Evolutionary conservation across 37 sponge, comb jelly and placozoan species (phyloP), one percentile per base, ranked within the genome.

Genomic region (Chondrilla cf. caribensis): DNA sequence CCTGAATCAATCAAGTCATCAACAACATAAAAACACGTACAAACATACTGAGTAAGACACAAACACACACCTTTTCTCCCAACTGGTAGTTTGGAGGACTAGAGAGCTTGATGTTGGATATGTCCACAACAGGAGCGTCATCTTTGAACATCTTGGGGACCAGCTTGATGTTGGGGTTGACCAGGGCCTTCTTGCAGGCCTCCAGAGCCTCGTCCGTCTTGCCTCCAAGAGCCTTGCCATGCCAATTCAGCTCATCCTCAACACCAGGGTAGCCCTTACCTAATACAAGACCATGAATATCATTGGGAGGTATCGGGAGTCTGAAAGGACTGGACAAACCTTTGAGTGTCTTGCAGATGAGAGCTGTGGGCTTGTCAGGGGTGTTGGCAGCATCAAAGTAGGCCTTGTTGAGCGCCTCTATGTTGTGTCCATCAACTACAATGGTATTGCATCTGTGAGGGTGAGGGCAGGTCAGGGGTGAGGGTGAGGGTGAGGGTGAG

Each of bases 361-460:
- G 85, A 81, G 89, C 86, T 37, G 96, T 91, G 38, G 99, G 99
- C 76, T 88, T 91, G 79, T 54, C 94, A 82, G 91, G 95, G 81
- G 84, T 83, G 7, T 66, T 71, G 58, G 79, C 83, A 18, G 99
- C 99, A 6, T 84, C 86, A 18, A 89, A 68, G 68, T 95, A 90
- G 35, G 90, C 94, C 26, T 77, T 47, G 70, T 75, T 72, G 26
- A 98, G 8, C 1, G 58, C 93, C 86, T 89, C 87, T 0, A 98
- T 85, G 76, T 86, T 84, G 55, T 98, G 96, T 24, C 99, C 99
- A 79, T 98, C 96, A 31, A 98, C 94, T 60, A 98, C 86, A 35
- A 93, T 89, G 36, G 96, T 89, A 62, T 98, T 84, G 81, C 80
- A 93, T 17, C 90, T 85, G 79, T 19, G 70, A 18, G 60, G 68